phyloP scores from a whole-genome alignment of 2,113 vertebrate genomes.

The Brachionichthys hirsutus region DNA sequence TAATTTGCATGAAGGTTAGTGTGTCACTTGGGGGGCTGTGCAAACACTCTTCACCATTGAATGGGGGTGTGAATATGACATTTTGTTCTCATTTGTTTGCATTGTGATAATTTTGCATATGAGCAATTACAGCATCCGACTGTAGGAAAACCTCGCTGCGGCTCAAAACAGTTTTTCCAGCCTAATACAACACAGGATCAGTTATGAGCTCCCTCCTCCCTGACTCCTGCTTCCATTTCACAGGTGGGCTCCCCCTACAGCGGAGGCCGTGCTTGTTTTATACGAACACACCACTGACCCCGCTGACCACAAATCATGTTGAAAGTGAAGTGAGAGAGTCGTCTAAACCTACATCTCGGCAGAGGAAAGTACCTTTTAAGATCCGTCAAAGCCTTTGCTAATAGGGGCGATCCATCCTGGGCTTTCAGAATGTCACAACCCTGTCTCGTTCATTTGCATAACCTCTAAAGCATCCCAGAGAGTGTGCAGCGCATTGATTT shows the following conservation, averaged over 20 bases:
- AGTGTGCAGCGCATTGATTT: slow-evolving; percentile 74
- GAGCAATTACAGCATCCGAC: slow-evolving; percentile 18
- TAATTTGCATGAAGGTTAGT: slow-evolving; percentile 45
- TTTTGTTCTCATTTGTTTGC: slow-evolving; percentile 35
- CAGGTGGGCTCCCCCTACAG: slow-evolving; percentile 49
- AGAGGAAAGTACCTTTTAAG: slow-evolving; percentile 79
- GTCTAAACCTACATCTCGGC: slow-evolving; percentile 67
- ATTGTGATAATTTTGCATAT: slow-evolving; percentile 15
- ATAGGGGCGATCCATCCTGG: slow-evolving; percentile 79
- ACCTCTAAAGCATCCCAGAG: slow-evolving; percentile 71
- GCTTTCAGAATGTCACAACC: slow-evolving; percentile 83
- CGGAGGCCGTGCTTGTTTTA: slow-evolving; percentile 70
- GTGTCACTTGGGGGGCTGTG: slow-evolving; percentile 31
- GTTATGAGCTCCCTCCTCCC: slow-evolving; percentile 45
- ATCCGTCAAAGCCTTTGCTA: slow-evolving; percentile 77
- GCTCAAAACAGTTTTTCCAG: slow-evolving; percentile 26
- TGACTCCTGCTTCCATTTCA: slow-evolving; percentile 58
- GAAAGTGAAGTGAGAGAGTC: slow-evolving; percentile 47
- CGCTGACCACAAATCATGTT: slow-evolving; percentile 74
- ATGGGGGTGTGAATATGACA: slow-evolving; percentile 19
- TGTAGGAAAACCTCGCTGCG: neutral
- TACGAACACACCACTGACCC: slow-evolving; percentile 67
- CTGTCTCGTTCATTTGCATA: slow-evolving; percentile 78
- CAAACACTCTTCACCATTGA: slow-evolving; percentile 43
- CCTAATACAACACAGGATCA: slow-evolving; percentile 48